phyloP scores from a whole-genome alignment of 2,113 vertebrate genomes.

The Puntigrus tetrazona region DNA sequence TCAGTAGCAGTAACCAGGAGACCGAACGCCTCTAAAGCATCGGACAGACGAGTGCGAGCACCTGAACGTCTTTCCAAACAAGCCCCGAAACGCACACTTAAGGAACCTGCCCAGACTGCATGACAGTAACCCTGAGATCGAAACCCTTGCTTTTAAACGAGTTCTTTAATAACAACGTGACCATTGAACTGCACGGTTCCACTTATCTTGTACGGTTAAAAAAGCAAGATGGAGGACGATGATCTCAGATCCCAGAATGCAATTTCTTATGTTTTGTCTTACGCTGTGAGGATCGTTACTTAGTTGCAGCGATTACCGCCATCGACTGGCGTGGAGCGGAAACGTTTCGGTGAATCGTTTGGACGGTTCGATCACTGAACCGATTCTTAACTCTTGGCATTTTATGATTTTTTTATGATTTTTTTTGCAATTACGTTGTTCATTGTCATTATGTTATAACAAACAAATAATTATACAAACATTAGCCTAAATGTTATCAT shows the following conservation, averaged over 20 bases:
- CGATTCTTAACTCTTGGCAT: background rate
- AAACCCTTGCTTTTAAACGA: background rate
- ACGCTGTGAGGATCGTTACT: background rate
- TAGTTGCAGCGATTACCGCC: background rate
- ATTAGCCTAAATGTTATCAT: no score
- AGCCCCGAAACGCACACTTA: background rate
- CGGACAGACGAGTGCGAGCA: background rate
- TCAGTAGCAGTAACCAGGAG: background rate
- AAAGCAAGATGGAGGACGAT: constrained; percentile 36
- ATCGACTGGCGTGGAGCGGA: constrained; percentile 1
- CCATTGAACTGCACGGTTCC: background rate
- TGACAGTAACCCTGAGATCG: background rate
- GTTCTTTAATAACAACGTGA: background rate
- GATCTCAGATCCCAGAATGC: constrained; percentile 26
- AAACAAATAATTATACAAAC: no score
- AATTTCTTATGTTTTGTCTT: background rate
- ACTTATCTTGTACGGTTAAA: constrained; percentile 14
- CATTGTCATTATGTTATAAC: background rate
- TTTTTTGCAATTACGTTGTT: background rate
- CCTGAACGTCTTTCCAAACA: background rate
- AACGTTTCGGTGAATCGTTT: background rate
- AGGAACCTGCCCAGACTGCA: background rate
- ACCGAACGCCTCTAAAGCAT: constrained; percentile 6
- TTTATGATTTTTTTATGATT: background rate
- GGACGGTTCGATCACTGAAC: background rate